Evolutionary conservation across 2,797 vertebrate genomes (phyloP).

Genomic region (Borostomias antarcticus): DNA sequence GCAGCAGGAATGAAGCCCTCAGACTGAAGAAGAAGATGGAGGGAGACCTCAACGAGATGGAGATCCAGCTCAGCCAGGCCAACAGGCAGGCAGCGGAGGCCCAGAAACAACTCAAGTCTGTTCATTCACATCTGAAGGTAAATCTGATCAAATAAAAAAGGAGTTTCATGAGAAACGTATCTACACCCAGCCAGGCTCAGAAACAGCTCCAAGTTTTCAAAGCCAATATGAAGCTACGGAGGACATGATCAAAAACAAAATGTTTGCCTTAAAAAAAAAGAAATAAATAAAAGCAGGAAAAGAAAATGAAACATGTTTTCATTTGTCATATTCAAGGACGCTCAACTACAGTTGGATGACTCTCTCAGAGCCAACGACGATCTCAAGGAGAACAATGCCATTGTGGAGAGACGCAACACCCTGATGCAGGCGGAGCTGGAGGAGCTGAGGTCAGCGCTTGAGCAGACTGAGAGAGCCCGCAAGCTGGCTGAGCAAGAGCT

Average conservation of each 20-base stretch:
- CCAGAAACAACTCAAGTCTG: constrained; percentile 82
- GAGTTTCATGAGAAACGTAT: too few species aligned
- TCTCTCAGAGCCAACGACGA: constrained; percentile 76
- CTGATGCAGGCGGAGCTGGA: constrained; percentile 83
- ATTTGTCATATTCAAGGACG: too few species aligned
- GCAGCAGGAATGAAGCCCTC: constrained; percentile 79
- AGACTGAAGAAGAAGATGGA: constrained; percentile 86
- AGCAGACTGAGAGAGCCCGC: constrained; percentile 82
- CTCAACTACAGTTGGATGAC: constrained; percentile 85
- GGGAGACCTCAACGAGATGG: constrained; percentile 89
- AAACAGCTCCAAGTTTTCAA: too few species aligned
- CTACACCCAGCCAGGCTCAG: too few species aligned
- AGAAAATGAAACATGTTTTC: too few species aligned
- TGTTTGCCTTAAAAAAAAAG: background rate
- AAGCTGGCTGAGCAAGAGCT: constrained; percentile 90
- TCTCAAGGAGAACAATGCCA: constrained; percentile 86
- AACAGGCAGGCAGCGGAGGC: constrained; percentile 81
- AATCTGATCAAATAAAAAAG: too few species aligned
- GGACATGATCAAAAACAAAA: too few species aligned
- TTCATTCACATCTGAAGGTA: constrained; percentile 80
- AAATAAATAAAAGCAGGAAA: too few species aligned
- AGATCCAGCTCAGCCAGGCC: constrained; percentile 83
- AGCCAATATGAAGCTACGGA: too few species aligned
- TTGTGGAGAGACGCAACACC: constrained; percentile 83
- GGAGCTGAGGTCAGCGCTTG: constrained; percentile 75